phyloP scores from a whole-genome alignment of 2,113 vertebrate species.

The Recurvirostra avosetta region DNA sequence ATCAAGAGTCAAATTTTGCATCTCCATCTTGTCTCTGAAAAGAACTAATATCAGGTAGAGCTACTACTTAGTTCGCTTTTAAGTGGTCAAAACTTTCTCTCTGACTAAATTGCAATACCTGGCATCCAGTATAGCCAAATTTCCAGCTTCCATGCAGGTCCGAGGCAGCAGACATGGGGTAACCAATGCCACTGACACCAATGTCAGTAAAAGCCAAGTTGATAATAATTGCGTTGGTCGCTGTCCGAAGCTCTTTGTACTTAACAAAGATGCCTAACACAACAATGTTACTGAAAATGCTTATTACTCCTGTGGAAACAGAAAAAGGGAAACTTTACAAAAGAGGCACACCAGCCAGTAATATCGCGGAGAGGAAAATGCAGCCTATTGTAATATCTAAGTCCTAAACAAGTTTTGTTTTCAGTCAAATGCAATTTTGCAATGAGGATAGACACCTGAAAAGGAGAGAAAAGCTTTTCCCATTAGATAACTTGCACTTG shows the following conservation, averaged over 20 bases:
- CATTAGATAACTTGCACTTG: not conserved
- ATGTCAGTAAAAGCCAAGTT: constrained; percentile 96
- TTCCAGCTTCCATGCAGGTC: constrained; percentile 96
- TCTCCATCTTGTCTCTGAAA: not conserved
- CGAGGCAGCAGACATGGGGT: constrained; percentile 97
- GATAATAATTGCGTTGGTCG: constrained; percentile 94
- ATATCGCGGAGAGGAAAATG: not conserved
- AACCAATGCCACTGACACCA: constrained; percentile 94
- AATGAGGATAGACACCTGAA: not conserved
- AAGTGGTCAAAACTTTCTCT: not conserved
- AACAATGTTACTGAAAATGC: constrained; percentile 89
- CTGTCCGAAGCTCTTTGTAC: constrained; percentile 90
- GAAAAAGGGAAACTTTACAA: not conserved
- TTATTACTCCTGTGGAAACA: constrained; percentile 83
- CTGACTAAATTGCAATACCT: constrained; percentile 75
- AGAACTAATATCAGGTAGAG: not conserved
- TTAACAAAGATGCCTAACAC: constrained; percentile 94
- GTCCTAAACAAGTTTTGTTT: not conserved
- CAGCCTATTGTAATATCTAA: not conserved
- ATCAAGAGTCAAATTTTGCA: not conserved
- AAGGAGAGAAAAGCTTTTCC: not conserved
- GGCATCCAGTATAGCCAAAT: constrained; percentile 91
- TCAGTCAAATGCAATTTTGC: not conserved
- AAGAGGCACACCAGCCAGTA: not conserved
- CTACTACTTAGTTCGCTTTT: not conserved